Percentiles rank a stretch among this genome's conserved stretches.
Conservation (phyloP, 2,888 invertebrate species). For the Branchipolynoe longqiensis region DNA sequence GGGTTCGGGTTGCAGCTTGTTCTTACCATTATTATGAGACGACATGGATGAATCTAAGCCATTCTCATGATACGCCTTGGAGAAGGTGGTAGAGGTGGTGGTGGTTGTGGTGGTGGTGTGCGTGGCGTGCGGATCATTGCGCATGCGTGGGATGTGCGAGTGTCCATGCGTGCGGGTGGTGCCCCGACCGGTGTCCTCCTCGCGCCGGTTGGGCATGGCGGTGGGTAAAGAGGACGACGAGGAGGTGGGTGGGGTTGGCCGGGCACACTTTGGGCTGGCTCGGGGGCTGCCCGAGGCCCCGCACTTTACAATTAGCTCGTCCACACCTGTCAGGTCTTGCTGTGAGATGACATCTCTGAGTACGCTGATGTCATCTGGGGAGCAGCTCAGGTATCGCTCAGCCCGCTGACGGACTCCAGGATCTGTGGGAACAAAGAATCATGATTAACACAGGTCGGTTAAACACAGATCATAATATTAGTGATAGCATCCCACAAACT, state of each 20-base stretch:
- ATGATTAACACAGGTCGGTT: too few relatives aligned
- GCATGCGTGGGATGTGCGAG: conserved; percentile 41
- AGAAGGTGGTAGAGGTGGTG: conserved; percentile 8
- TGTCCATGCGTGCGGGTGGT: conserved; percentile 14
- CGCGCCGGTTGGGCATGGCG: conserved; percentile 49
- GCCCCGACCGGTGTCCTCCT: not conserved
- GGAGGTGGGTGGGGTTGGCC: not conserved
- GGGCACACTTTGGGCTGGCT: conserved; percentile 28
- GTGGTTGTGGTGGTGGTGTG: too few relatives aligned
- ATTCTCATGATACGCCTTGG: conserved; percentile 55
- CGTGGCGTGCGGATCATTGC: conserved; percentile 39
- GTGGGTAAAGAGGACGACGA: not conserved
- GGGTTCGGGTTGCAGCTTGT: not conserved
- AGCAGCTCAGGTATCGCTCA: conserved; percentile 58
- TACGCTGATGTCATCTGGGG: conserved; percentile 54
- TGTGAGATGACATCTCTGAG: conserved; percentile 61
- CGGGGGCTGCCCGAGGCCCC: conserved; percentile 48
- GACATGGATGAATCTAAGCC: conserved; percentile 45
- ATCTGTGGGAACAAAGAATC: not conserved
- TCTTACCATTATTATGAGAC: conserved; percentile 18
- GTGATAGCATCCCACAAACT: too few relatives aligned
- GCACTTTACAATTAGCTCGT: conserved; percentile 60
- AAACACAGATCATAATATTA: too few relatives aligned
- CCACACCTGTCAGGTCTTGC: conserved; percentile 59
- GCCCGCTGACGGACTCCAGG: conserved; percentile 21